These are phyloP conservation scores for Drosophila quinaria DNA, from an alignment of 2,888 invertebrate species.

Conservation along the genomic window DNA sequence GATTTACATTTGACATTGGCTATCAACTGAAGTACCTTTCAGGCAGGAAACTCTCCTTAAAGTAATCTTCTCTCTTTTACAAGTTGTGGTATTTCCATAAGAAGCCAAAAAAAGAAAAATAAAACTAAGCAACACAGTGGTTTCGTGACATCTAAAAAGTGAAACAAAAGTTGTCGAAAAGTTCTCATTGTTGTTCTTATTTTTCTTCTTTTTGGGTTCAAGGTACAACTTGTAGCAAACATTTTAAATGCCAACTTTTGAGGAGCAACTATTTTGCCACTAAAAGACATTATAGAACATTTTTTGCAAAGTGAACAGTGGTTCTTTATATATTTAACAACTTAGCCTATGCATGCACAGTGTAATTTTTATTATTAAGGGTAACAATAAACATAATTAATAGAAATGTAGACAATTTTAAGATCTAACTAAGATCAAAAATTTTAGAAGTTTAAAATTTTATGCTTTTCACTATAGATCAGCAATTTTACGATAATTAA, in stretches of 20 bases:
- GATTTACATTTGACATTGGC: constrained; percentile 55
- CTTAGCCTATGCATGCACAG: neutral
- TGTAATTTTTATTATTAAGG: neutral
- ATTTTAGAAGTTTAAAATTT: neutral
- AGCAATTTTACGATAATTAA: too few relatives aligned
- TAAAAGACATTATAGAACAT: neutral
- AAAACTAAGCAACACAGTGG: constrained; percentile 9
- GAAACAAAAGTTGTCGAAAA: constrained; percentile 10
- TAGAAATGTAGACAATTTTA: neutral
- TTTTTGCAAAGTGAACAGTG: neutral
- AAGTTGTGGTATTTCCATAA: constrained; percentile 12
- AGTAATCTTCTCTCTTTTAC: constrained; percentile 1
- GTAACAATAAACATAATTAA: neutral
- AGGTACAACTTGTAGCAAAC: constrained; percentile 25
- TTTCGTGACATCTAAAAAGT: constrained; percentile 1
- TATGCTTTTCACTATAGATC: neutral
- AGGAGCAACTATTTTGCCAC: neutral
- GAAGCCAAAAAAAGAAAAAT: neutral
- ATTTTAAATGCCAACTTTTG: constrained; percentile 30
- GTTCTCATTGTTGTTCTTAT: constrained; percentile 10
- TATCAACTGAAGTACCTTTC: constrained; percentile 1
- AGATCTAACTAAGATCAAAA: neutral
- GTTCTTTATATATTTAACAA: neutral
- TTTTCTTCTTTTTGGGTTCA: neutral
- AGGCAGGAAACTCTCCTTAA: constrained; percentile 12